phyloP scores from a whole-genome alignment of 2,797 vertebrate genomes.

The Phylloscopus collybita region DNA sequence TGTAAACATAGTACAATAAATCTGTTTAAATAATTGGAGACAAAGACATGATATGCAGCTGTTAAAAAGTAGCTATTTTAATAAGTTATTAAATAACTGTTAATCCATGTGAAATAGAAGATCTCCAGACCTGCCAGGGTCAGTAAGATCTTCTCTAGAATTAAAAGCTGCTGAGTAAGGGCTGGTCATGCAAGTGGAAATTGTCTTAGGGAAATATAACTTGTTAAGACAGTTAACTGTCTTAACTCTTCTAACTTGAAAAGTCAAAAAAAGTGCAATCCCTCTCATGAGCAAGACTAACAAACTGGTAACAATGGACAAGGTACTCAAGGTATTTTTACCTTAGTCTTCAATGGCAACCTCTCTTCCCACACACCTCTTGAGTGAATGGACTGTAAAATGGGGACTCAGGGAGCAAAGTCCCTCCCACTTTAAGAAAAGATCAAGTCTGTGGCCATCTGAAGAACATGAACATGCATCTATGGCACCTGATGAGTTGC shows the following conservation, averaged over 20 bases:
- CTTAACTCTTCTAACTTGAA: background rate
- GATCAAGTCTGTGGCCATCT: background rate
- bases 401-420: background rate
- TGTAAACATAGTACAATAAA: background rate
- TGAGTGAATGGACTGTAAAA: fast-evolving
- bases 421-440: background rate
- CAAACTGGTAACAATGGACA: background rate
- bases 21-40: background rate
- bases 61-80: background rate
- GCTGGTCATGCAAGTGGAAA: background rate
- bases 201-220: background rate
- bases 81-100: background rate
- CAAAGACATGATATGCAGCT: background rate
- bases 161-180: background rate
- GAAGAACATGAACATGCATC: background rate
- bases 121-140: background rate
- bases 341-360: background rate
- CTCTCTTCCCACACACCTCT: background rate
- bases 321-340: background rate
- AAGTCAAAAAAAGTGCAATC: background rate
- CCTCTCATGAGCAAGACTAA: background rate
- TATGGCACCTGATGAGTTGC: background rate
- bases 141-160: background rate
- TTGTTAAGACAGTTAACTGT: background rate
- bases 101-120: background rate